Evolutionary conservation across 2,797 vertebrate species (phyloP).

Genomic region (Meriones psammophilus): DNA sequence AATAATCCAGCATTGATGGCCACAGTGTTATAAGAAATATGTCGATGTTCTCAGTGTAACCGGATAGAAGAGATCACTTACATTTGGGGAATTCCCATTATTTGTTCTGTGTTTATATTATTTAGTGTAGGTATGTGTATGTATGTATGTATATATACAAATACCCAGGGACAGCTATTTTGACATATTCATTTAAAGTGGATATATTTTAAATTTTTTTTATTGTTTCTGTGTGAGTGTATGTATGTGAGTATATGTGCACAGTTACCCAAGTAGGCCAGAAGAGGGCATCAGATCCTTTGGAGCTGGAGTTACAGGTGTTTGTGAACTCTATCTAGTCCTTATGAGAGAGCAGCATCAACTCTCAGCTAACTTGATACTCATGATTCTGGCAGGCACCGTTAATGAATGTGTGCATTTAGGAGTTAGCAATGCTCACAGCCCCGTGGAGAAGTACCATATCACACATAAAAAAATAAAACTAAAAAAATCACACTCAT

Average conservation of each 20-base stretch:
- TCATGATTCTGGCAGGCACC: neutral
- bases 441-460: neutral
- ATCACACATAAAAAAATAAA: neutral
- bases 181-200: neutral
- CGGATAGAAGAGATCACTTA: neutral
- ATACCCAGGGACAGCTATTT: neutral
- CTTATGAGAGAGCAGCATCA: neutral
- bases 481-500: neutral
- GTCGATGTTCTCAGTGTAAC: neutral
- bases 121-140: neutral
- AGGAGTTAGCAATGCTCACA: neutral
- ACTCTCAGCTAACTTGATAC: neutral
- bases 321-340: neutral
- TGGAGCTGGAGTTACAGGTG: neutral
- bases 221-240: neutral
- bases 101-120: neutral
- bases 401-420: neutral
- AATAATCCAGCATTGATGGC: neutral
- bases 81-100: neutral
- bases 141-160: neutral
- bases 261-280: neutral
- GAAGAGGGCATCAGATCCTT: neutral
- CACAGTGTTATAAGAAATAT: neutral
- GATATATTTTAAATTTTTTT: neutral
- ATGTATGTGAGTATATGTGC: neutral